phyloP scores from a whole-genome alignment of 2,113 vertebrate species.

The Cryptomyrus ogoouensis region DNA sequence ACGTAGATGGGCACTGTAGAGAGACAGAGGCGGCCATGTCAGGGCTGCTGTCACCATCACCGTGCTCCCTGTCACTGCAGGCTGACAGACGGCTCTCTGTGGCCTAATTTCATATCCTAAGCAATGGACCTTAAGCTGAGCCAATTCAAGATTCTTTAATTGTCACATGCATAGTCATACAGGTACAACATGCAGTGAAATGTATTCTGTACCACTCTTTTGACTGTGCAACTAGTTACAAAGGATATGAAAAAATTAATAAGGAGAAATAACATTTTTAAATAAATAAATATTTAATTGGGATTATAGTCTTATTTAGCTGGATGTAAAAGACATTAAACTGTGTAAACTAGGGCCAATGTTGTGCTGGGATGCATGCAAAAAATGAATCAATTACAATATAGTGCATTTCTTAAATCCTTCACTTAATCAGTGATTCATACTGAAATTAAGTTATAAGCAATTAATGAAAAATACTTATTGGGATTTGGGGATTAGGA shows the following conservation, averaged over 20 bases:
- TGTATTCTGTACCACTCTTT: too few species aligned
- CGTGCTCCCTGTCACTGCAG: not conserved
- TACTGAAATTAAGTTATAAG: not conserved
- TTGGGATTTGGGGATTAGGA: not conserved
- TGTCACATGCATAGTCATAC: too few species aligned
- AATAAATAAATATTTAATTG: too few species aligned
- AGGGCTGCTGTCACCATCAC: not conserved
- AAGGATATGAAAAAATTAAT: too few species aligned
- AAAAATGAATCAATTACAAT: not conserved
- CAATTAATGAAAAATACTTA: not conserved
- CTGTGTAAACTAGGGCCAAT: not conserved
- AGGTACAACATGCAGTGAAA: too few species aligned
- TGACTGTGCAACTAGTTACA: too few species aligned
- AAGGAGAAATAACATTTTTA: too few species aligned
- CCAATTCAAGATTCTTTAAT: too few species aligned
- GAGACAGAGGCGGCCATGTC: conserved; percentile 29
- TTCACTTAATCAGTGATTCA: not conserved
- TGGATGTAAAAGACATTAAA: not conserved
- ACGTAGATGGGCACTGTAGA: conserved; percentile 91
- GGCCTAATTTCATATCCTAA: not conserved
- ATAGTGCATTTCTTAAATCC: not conserved
- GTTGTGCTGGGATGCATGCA: not conserved
- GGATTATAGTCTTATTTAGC: not conserved
- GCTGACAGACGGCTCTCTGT: not conserved
- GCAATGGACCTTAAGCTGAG: not conserved